phyloP scores from a whole-genome alignment of 2,888 invertebrate species.

The Tiphia femorata region DNA sequence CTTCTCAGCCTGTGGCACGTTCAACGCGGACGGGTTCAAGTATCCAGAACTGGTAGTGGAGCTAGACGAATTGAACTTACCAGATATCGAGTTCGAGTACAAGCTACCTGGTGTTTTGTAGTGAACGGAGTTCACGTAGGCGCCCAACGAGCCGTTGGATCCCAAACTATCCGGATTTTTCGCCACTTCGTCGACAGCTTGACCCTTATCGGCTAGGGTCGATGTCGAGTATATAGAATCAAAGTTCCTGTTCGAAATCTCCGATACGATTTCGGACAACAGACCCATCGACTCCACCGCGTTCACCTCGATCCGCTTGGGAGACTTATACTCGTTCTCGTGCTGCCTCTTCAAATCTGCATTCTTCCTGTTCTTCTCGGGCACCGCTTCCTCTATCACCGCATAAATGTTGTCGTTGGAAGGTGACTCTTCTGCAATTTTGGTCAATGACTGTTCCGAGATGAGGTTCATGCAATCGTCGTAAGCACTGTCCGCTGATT shows the following conservation, averaged over 20 bases:
- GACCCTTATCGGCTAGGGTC: slow-evolving; percentile 76
- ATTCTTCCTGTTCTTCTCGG: slow-evolving; percentile 60
- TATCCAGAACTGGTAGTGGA: slow-evolving; percentile 81
- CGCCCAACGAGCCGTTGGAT: slow-evolving; percentile 67
- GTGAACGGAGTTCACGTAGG: slow-evolving; percentile 73
- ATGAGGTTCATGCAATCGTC: slow-evolving; percentile 83
- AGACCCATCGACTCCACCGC: slow-evolving; percentile 80
- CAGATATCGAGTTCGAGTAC: slow-evolving; percentile 73
- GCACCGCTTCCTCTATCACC: slow-evolving; percentile 85
- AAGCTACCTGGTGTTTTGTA: slow-evolving; percentile 75
- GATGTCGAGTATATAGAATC: slow-evolving; percentile 90
- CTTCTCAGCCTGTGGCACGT: slow-evolving; percentile 70
- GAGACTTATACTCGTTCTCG: slow-evolving; percentile 67
- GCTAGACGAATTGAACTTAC: slow-evolving; percentile 73
- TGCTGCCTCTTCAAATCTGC: slow-evolving; percentile 53
- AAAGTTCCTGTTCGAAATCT: slow-evolving; percentile 87
- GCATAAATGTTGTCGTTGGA: slow-evolving; percentile 86
- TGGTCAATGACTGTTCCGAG: slow-evolving; percentile 73
- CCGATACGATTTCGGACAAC: slow-evolving; percentile 87
- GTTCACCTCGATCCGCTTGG: slow-evolving; percentile 71
- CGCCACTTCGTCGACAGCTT: slow-evolving; percentile 64
- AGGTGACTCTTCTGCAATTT: slow-evolving; percentile 75
- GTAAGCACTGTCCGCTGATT: slow-evolving; percentile 72
- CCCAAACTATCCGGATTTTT: slow-evolving; percentile 48
- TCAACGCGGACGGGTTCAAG: slow-evolving; percentile 79